Conservation (phyloP, 2,113 vertebrate species). For the Mesembrinibis cayennensis region DNA sequence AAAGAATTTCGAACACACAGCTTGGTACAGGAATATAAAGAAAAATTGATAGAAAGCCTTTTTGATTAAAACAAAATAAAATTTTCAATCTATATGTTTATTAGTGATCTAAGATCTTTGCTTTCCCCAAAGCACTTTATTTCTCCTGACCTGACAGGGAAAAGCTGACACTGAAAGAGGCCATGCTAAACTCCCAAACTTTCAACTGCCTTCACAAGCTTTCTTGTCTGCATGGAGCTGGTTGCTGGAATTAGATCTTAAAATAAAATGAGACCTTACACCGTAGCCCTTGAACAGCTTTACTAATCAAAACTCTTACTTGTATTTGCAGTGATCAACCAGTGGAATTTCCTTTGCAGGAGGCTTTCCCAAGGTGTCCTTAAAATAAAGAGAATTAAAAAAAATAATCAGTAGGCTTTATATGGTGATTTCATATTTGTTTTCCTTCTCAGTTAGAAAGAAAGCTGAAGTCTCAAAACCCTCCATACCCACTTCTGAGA, state of each 20-base stretch:
- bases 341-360: constrained; percentile 93
- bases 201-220: background rate
- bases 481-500: background rate
- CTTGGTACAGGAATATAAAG: background rate
- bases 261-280: background rate
- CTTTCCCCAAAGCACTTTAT: background rate
- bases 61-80: background rate
- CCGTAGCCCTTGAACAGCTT: background rate
- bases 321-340: constrained; percentile 96
- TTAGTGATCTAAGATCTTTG: background rate
- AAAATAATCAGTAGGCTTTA: background rate
- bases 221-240: background rate
- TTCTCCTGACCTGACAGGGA: background rate
- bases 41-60: background rate
- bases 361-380: constrained; percentile 94
- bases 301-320: constrained; percentile 77
- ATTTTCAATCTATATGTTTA: background rate
- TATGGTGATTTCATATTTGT: background rate
- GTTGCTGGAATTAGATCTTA: background rate
- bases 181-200: background rate
- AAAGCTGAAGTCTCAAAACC: background rate
- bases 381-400: background rate
- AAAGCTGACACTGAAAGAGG: background rate
- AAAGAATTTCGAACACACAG: background rate
- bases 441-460: background rate